Conservation (phyloP, 1,140 invertebrate species). For the Pissodes strobi region DNA sequence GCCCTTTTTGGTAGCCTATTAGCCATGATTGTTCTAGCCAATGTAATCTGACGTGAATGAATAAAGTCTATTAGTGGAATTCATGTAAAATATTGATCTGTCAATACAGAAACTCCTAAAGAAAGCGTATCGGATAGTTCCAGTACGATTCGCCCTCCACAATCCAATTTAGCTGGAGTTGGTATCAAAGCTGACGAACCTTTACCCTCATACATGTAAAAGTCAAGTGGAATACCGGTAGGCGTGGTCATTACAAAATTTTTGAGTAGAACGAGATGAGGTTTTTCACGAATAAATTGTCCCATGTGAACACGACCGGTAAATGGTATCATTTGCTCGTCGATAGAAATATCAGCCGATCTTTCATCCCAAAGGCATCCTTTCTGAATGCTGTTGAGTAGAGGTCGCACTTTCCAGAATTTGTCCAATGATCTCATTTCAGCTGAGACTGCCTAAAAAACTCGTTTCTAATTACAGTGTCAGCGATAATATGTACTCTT, state of each 20-base stretch:
- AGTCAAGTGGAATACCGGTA: neutral
- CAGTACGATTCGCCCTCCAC: slow-evolving; percentile 2
- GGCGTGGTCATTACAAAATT: neutral
- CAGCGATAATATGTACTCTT: neutral
- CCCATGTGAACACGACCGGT: neutral
- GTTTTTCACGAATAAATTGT: neutral
- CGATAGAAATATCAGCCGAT: neutral
- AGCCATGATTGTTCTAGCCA: slow-evolving; percentile 26
- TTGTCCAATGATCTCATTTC: neutral
- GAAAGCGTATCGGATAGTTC: slow-evolving; percentile 30
- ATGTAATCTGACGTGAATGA: neutral
- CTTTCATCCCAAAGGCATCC: neutral
- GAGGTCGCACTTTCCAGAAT: neutral
- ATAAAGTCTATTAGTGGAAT: slow-evolving; percentile 25
- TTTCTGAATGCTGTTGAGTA: neutral
- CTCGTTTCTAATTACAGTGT: neutral
- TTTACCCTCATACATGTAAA: slow-evolving; percentile 10
- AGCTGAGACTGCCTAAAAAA: neutral
- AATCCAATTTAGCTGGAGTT: neutral
- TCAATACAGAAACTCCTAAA: neutral
- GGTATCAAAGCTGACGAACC: neutral
- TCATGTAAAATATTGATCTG: slow-evolving; percentile 21
- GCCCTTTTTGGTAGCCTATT: too few species aligned
- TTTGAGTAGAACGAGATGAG: neutral
- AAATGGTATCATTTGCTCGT: slow-evolving; percentile 4